phyloP scores from a whole-genome alignment of 1,140 invertebrate genomes.

The Euura saliciscinereae region DNA sequence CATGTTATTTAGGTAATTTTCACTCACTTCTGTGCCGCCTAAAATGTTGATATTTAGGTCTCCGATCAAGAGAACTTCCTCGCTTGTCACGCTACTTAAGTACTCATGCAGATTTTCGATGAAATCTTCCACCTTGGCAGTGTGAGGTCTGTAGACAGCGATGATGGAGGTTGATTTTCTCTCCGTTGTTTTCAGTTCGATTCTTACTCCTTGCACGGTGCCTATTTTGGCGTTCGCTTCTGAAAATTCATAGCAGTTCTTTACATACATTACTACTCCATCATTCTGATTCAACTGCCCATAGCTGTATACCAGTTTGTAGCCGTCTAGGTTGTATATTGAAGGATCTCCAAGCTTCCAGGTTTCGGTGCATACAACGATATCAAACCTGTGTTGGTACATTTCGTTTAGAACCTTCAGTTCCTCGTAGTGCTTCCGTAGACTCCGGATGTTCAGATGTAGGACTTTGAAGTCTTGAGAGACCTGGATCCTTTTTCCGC shows the following conservation, averaged over 20 bases:
- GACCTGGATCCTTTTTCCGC: background rate
- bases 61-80: slow-evolving; percentile 8
- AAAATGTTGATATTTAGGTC: slow-evolving; percentile 12
- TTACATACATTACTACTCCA: background rate
- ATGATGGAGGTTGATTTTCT: background rate
- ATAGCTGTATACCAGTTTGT: background rate
- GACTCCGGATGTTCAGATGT: background rate
- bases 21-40: background rate
- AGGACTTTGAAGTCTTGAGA: background rate
- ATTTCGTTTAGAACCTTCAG: background rate
- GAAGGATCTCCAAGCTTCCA: background rate
- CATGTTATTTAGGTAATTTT: slow-evolving; percentile 2
- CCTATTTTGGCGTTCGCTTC: background rate
- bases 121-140: background rate
- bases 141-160: slow-evolving; percentile 10
- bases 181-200: background rate
- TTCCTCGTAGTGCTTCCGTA: background rate
- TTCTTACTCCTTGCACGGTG: background rate
- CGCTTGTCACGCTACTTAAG: background rate
- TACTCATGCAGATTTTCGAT: slow-evolving; percentile 1
- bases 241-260: background rate
- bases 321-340: background rate
- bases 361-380: background rate
- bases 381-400: background rate
- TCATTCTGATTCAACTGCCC: background rate